phyloP scores from a whole-genome alignment of 2,888 invertebrate species.

The Caenorhabditis japonica region DNA sequence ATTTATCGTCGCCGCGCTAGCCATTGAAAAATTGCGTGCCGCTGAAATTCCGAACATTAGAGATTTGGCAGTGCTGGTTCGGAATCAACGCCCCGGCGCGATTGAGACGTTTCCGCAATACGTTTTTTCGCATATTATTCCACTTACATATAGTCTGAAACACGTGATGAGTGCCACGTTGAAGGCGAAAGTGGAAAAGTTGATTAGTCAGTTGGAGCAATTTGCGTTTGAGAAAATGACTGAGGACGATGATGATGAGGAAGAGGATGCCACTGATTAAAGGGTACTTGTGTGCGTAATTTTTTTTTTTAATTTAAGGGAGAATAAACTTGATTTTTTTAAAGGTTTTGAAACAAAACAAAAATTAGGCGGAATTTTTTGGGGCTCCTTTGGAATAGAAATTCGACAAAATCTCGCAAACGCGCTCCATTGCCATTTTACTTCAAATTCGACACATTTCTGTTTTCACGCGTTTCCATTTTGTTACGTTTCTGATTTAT shows the following conservation, averaged over 20 bases:
- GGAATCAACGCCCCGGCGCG: constrained; percentile 21
- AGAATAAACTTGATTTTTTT: too few relatives aligned
- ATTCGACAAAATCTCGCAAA: too few relatives aligned
- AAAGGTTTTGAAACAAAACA: too few relatives aligned
- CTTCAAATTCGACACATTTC: too few relatives aligned
- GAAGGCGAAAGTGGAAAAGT: constrained; percentile 12
- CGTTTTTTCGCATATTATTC: constrained; percentile 16
- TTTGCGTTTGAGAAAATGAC: constrained; percentile 20
- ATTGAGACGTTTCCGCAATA: constrained; percentile 32
- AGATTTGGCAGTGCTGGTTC: constrained; percentile 1
- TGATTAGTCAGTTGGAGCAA: constrained; percentile 19
- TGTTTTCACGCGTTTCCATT: too few relatives aligned
- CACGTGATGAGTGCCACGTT: constrained; percentile 6
- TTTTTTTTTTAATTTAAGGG: too few relatives aligned
- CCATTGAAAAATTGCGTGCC: constrained; percentile 21
- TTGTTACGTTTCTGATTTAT: too few relatives aligned
- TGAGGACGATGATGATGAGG: constrained; percentile 17
- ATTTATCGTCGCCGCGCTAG: constrained; percentile 21
- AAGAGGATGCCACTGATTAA: too few relatives aligned
- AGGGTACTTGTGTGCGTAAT: too few relatives aligned
- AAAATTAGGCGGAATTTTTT: too few relatives aligned
- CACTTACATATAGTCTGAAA: constrained; percentile 14
- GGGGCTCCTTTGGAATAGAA: too few relatives aligned
- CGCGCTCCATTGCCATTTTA: too few relatives aligned
- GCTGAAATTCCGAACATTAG: constrained; percentile 21